Percentiles rank a stretch among this genome's conserved stretches.
These are phyloP conservation scores for Nomada fucata DNA, from an alignment of 2,888 invertebrate species.

Conservation along the genomic window DNA sequence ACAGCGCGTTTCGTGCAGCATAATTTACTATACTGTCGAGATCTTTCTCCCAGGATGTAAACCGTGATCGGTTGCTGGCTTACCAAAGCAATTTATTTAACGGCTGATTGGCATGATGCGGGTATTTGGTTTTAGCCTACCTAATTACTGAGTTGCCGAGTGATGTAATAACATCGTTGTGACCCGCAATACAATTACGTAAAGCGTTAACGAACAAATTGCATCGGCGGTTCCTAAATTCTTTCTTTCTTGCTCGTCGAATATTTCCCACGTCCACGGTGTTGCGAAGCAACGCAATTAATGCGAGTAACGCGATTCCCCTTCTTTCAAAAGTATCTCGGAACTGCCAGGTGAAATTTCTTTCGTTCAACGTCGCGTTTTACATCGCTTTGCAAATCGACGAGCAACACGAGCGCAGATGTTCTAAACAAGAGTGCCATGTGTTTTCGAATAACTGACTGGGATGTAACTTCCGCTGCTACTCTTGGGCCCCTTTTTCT, in stretches of 20 bases:
- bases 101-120: constrained; percentile 51
- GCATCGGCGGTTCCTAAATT: constrained; percentile 27
- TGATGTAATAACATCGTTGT: constrained; percentile 33
- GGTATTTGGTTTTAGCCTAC: constrained; percentile 40
- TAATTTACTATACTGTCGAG: neutral
- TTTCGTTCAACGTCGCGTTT: neutral
- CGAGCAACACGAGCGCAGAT: constrained; percentile 2
- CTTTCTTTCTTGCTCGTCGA: neutral
- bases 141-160: constrained; percentile 41
- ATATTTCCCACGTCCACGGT: neutral
- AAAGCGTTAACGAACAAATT: constrained; percentile 23
- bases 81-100: constrained; percentile 16
- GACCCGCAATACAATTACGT: constrained; percentile 6
- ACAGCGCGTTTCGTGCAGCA: neutral
- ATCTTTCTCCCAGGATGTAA: constrained; percentile 25
- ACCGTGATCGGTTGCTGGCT: constrained; percentile 31
- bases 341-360: neutral
- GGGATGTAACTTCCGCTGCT: constrained; percentile 24
- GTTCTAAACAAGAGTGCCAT: constrained; percentile 26
- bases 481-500: constrained; percentile 21
- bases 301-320: too few species aligned
- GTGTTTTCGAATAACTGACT: neutral
- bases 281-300: too few species aligned
- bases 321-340: neutral
- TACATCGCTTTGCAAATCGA: constrained; percentile 39